Percentiles rank a stretch among this genome's conserved stretches.
phyloP scores from a whole-genome alignment of 2,113 vertebrate species.

The rabbit (Oryctolagus cuniculus) region mOryCun1.1 NC_091442.1:71077001-71077500 shows the following conservation, averaged over 20 bases:
- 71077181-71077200: slow-evolving; percentile 97
- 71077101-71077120: slow-evolving; percentile 87
- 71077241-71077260: background rate
- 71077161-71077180: slow-evolving; percentile 94
- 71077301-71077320: background rate
- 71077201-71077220: slow-evolving; percentile 93
- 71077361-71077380: too few species aligned
- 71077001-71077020: too few species aligned
- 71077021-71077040: background rate
- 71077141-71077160: slow-evolving; percentile 94
- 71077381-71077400: too few species aligned
- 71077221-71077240: slow-evolving; percentile 86
- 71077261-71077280: background rate
- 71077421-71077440: too few species aligned
- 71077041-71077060: slow-evolving; percentile 40
- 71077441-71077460: too few species aligned
- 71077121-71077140: slow-evolving; percentile 95
- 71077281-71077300: background rate
- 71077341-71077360: background rate
- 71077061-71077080: background rate
- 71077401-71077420: too few species aligned
- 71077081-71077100: slow-evolving; percentile 52
- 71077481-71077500: too few species aligned
- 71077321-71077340: background rate
- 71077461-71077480: too few species aligned